Evolutionary conservation across 2,888 invertebrate species (phyloP).

Genomic region (Lydus trimaculatus): DNA sequence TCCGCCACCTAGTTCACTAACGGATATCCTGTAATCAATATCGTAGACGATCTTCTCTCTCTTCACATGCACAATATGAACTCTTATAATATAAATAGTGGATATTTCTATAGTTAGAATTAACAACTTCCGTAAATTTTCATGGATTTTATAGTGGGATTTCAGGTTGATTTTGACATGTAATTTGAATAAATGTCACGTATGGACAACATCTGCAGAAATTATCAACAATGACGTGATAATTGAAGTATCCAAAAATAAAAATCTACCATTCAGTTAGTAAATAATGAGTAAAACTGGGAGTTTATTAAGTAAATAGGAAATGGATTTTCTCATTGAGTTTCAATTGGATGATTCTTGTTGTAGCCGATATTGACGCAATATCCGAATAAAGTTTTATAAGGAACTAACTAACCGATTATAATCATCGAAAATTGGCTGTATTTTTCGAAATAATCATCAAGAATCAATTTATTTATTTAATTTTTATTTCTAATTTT

Average conservation of each 20-base stretch:
- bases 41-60: neutral
- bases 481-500: too few species aligned
- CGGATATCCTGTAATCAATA: conserved; percentile 41
- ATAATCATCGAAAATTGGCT: neutral
- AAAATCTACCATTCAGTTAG: too few species aligned
- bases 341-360: too few species aligned
- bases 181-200: conserved; percentile 3
- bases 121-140: neutral
- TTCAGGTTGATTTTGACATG: neutral
- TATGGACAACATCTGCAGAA: neutral
- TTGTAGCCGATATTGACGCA: too few species aligned
- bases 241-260: too few species aligned
- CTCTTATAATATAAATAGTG: too few species aligned
- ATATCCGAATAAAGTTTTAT: too few species aligned
- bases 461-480: too few species aligned
- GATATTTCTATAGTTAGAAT: neutral
- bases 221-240: neutral
- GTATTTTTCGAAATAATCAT: too few species aligned
- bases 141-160: neutral
- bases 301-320: too few species aligned
- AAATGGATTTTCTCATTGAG: too few species aligned
- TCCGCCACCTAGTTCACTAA: conserved; percentile 33
- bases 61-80: neutral
- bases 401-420: neutral
- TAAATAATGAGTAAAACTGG: too few species aligned